Percentiles rank a stretch among this genome's conserved stretches.
phyloP scores from a whole-genome alignment of 1,140 invertebrate species.

The Drosophila mauritiana region DNA sequence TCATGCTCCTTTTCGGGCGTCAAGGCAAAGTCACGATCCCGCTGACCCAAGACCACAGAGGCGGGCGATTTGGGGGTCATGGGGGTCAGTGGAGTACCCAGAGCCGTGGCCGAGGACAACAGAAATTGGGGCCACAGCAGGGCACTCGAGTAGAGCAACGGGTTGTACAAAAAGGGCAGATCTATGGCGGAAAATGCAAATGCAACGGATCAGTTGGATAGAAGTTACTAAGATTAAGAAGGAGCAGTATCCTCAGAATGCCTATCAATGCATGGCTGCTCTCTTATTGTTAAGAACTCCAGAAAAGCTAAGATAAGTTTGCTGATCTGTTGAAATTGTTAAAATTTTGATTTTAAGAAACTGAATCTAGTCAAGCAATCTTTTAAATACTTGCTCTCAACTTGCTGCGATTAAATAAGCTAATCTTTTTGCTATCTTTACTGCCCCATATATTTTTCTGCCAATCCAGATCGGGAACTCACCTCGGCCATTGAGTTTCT shows the following conservation, averaged over 20 bases:
- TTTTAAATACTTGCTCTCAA: too few species aligned
- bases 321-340: too few species aligned
- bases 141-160: conserved; percentile 81
- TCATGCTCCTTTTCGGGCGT: conserved; percentile 83
- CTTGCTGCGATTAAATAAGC: too few species aligned
- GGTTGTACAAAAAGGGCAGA: conserved; percentile 80
- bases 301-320: too few species aligned
- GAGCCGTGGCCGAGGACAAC: conserved; percentile 69
- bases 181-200: conserved; percentile 33
- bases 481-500: conserved; percentile 82
- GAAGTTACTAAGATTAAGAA: background rate
- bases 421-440: background rate
- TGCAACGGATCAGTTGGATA: background rate
- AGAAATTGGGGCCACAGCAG: conserved; percentile 81
- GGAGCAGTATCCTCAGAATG: background rate
- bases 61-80: conserved; percentile 78
- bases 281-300: too few species aligned
- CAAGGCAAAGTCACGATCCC: conserved; percentile 74
- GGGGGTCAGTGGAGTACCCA: conserved; percentile 74
- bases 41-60: conserved; percentile 51
- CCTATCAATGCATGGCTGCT: background rate
- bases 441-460: background rate
- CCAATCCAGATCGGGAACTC: conserved; percentile 17
- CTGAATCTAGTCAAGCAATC: too few species aligned
- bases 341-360: background rate